These are phyloP conservation scores for Catostylus mosaicus DNA, from an alignment of 30 jellyfish, hydroid and myxozoan genomes.

Conservation along the genomic window DNA sequence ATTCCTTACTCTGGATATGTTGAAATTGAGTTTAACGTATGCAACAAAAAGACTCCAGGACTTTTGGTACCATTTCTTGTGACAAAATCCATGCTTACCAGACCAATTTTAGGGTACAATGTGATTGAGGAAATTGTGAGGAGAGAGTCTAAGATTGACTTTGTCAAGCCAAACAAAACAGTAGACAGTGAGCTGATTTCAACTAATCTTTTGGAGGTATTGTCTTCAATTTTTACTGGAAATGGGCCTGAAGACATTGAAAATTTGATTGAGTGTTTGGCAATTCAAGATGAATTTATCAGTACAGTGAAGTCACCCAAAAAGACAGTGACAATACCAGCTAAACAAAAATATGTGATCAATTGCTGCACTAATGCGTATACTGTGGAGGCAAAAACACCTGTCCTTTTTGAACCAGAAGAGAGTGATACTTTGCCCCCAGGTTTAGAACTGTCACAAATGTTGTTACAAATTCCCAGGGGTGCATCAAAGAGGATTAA, in stretches of 20 bases:
- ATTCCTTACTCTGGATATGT: slow-evolving; percentile 52
- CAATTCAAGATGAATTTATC: slow-evolving; percentile 19
- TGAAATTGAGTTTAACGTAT: slow-evolving; percentile 20
- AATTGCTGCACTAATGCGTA: slow-evolving; percentile 22
- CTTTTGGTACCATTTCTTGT: slow-evolving; percentile 62
- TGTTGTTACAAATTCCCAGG: slow-evolving; percentile 39
- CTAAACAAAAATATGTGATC: slow-evolving; percentile 32
- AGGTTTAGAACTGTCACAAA: slow-evolving; percentile 47
- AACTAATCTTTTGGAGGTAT: no score
- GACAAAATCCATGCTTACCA: slow-evolving; percentile 9
- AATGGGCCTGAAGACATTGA: slow-evolving; percentile 9
- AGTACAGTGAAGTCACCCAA: slow-evolving; percentile 31
- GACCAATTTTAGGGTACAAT: slow-evolving; percentile 65
- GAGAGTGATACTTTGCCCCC: slow-evolving; percentile 52
- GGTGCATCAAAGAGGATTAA: slow-evolving; percentile 43
- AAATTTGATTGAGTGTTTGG: slow-evolving; percentile 8
- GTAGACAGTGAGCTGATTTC: no score
- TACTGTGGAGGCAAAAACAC: slow-evolving; percentile 43
- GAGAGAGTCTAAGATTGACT: slow-evolving; percentile 26
- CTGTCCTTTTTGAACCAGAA: slow-evolving; percentile 56
- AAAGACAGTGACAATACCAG: slow-evolving; percentile 4
- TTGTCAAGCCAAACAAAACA: slow-evolving; percentile 16
- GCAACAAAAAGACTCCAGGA: slow-evolving; percentile 1
- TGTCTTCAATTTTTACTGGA: slow-evolving; percentile 3
- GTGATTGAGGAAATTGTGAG: slow-evolving; percentile 57